These are phyloP conservation scores for Octonoba sinensis DNA, from an alignment of 2,888 invertebrate genomes.

Conservation along the genomic window DNA sequence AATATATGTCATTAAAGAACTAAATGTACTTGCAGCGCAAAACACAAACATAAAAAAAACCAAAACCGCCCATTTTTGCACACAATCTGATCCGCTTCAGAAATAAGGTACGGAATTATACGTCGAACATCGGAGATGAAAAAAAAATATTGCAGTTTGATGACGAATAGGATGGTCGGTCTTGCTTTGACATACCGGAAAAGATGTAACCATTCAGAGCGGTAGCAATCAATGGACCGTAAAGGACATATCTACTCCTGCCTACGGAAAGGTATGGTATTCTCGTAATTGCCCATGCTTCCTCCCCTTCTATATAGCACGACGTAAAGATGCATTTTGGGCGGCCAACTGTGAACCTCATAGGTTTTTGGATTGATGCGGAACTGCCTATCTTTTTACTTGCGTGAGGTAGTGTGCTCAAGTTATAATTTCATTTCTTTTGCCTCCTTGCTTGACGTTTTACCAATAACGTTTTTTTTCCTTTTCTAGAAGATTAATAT, in stretches of 20 bases:
- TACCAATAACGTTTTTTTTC: no score
- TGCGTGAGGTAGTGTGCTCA: no score
- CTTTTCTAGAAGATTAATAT: background rate
- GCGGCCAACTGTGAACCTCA: conserved; percentile 32
- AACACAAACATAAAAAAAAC: background rate
- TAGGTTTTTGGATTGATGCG: conserved; percentile 35
- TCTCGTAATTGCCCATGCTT: conserved; percentile 41
- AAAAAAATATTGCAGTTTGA: conserved; percentile 17
- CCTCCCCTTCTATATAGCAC: conserved; percentile 17
- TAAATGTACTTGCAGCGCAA: background rate
- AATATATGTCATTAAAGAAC: background rate
- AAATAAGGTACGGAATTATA: no score
- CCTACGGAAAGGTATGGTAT: conserved; percentile 33
- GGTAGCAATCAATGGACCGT: conserved; percentile 31
- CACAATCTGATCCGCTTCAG: no score
- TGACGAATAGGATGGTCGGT: conserved; percentile 19
- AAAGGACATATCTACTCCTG: conserved; percentile 28
- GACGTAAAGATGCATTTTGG: conserved; percentile 32
- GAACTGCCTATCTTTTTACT: conserved; percentile 5
- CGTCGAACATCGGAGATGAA: background rate
- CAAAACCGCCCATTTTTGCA: no score
- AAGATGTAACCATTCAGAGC: conserved; percentile 29
- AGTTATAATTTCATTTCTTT: no score
- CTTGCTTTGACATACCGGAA: conserved; percentile 33
- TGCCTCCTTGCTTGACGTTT: no score